phyloP scores from a whole-genome alignment of 2,888 invertebrate species.

The Liodrosophila aerea region DNA sequence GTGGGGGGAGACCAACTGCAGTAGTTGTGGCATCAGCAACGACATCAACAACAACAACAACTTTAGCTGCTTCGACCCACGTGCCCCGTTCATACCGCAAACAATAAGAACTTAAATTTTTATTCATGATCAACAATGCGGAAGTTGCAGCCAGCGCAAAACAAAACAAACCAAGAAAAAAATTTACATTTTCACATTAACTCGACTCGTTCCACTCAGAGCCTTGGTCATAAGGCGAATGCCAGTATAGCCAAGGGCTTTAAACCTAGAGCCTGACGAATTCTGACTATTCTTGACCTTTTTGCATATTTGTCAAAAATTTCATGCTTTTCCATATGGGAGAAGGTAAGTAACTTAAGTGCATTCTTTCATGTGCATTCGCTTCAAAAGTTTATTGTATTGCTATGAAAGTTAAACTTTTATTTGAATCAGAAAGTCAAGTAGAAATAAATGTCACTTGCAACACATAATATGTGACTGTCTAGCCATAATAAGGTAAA shows the following conservation, averaged over 20 bases:
- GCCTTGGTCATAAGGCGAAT: constrained; percentile 17
- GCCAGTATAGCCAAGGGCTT: constrained; percentile 30
- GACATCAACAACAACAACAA: constrained; percentile 30
- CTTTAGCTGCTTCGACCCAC: constrained; percentile 49
- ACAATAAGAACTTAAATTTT: constrained; percentile 77
- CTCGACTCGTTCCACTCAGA: not conserved
- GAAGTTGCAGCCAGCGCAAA: constrained; percentile 67
- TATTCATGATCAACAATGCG: constrained; percentile 78
- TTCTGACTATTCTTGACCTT: constrained; percentile 9
- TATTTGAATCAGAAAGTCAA: no score
- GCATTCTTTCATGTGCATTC: constrained; percentile 37
- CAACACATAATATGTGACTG: no score
- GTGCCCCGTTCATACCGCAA: constrained; percentile 53
- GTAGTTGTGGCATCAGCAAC: constrained; percentile 17
- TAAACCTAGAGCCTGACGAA: constrained; percentile 14
- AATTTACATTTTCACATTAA: constrained; percentile 58
- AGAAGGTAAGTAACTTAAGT: no score
- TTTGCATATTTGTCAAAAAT: constrained; percentile 49
- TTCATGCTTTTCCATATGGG: constrained; percentile 1
- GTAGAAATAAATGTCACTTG: no score
- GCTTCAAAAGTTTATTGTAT: constrained; percentile 2
- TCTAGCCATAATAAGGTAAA: no score
- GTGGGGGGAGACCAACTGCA: constrained; percentile 1
- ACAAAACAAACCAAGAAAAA: constrained; percentile 68
- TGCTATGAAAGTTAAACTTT: no score